Evolutionary conservation across 2,113 vertebrate genomes (phyloP), one percentile per base, ranked within the genome.

Genomic region (Seriola quinqueradiata): DNA sequence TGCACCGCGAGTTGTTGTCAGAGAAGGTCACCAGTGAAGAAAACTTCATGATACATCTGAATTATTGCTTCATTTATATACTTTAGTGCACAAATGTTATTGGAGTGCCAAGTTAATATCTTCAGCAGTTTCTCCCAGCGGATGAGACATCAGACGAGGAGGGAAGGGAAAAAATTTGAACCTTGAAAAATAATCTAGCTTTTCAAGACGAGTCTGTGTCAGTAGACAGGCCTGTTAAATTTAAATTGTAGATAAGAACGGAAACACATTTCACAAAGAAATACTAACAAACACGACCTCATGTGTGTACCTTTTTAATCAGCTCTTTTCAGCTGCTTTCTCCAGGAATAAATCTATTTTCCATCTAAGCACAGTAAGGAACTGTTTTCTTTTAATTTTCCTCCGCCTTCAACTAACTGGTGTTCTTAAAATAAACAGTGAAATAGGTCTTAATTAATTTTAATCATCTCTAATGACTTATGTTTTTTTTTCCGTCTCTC

Each of bases 1-100:
- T 79, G 60, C 52, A 84, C 65, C 25, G 42, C 25, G 57, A 85
- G 75, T 70, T 86, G 75, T 61, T 86, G 77, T 84, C 90, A 91
- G 80, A 16, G 77, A 92, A 90, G 93, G 88, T 93, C 90, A 88
- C 72, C 14, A n/a, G 23, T 73, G 75, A 84, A 58, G 74, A 82
- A 85, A 88, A 90, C 83, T 81, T 79, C 40, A 83, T 75, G 52
- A 84, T 69, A 50, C 61, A 55, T 85, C 66, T 78, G 55, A 84
- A 55, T 87, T 61, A 92, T 64, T 58, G 68, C 73, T 64, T 84
- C 60, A 74, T 87, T 90, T 84, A 59, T 82, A 72, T 67, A 75
- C 75, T 74, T 75, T 64, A 42, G 5, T 48, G 78, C 70, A 60
- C 44, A 83, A 84, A 82, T 77, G 66, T 84, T 76, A 70, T 85